A percentile compares a stretch with the other conserved stretches of the same genome.
Evolutionary conservation across 2,888 invertebrate genomes (phyloP).

Genomic region (Parnassius smintheus): DNA sequence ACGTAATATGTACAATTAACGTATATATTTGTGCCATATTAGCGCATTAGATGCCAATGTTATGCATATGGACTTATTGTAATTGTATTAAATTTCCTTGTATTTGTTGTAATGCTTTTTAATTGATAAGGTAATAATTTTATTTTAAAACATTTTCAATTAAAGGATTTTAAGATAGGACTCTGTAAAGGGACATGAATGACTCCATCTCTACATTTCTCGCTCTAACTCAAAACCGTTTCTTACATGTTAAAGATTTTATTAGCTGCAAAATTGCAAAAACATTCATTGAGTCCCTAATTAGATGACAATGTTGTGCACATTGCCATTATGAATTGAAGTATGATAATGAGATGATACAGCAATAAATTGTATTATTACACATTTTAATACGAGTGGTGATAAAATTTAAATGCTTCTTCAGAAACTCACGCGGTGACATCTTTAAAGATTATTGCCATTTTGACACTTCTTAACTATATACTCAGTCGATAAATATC

Average conservation of each 20-base stretch:
- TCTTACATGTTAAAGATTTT: slow-evolving; percentile 22
- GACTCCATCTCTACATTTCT: slow-evolving; percentile 9
- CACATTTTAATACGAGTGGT: slow-evolving; percentile 13
- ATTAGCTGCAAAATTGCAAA: not conserved
- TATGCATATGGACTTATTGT: not conserved
- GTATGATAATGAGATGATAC: slow-evolving; percentile 12
- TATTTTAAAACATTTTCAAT: not conserved
- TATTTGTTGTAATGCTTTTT: not conserved
- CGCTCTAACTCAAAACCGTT: slow-evolving; percentile 25
- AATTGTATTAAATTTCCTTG: not conserved
- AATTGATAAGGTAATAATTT: not conserved
- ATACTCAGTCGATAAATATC: slow-evolving; percentile 71
- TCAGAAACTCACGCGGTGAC: slow-evolving; percentile 59
- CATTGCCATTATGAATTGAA: slow-evolving; percentile 13
- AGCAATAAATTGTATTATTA: slow-evolving; percentile 24
- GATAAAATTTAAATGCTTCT: slow-evolving; percentile 68
- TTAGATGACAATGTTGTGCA: too few relatives aligned
- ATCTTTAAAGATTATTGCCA: slow-evolving; percentile 44
- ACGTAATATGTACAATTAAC: not conserved
- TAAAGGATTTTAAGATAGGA: slow-evolving; percentile 18
- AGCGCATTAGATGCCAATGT: not conserved
- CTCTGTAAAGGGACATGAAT: slow-evolving; percentile 14
- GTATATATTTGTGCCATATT: slow-evolving; percentile 12
- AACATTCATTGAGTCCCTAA: slow-evolving; percentile 20
- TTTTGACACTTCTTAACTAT: slow-evolving; percentile 53